Evolutionary conservation across 1,140 invertebrate species (phyloP).

Genomic region (Leptinotarsa defecta): DNA sequence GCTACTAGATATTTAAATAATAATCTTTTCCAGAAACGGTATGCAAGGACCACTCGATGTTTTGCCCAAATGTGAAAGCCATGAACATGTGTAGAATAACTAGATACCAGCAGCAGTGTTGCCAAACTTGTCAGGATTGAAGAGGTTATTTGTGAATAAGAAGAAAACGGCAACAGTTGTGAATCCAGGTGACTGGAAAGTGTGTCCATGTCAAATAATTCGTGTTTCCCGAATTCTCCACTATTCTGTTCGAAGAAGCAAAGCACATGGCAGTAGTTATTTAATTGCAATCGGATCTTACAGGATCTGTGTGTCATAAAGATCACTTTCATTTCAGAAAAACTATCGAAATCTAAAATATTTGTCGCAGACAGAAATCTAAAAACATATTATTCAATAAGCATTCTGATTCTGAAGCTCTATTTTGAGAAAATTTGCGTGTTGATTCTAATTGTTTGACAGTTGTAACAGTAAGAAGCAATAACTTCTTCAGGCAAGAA

Average conservation of each 20-base stretch:
- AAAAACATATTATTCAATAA: too few species aligned
- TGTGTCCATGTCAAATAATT: neutral
- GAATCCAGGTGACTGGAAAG: neutral
- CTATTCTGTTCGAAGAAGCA: neutral
- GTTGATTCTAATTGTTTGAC: too few species aligned
- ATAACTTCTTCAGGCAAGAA: too few species aligned
- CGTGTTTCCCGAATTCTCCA: neutral
- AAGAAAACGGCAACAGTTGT: neutral
- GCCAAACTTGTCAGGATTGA: slow-evolving; percentile 70
- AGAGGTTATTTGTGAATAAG: neutral
- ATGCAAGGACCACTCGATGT: slow-evolving; percentile 78
- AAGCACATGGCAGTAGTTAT: neutral
- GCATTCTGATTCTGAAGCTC: too few species aligned
- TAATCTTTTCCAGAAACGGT: slow-evolving; percentile 59
- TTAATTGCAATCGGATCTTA: neutral
- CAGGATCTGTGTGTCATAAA: neutral
- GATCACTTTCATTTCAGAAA: neutral
- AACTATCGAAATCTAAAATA: neutral
- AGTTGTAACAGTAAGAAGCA: too few species aligned
- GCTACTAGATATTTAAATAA: slow-evolving; percentile 18
- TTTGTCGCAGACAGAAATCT: too few species aligned
- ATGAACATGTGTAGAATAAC: slow-evolving; percentile 83
- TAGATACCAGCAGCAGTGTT: slow-evolving; percentile 82
- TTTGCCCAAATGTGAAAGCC: slow-evolving; percentile 77
- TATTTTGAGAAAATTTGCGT: too few species aligned